Conservation (phyloP, 2,797 vertebrate species). For the Hydrocynus forskahlii region DNA sequence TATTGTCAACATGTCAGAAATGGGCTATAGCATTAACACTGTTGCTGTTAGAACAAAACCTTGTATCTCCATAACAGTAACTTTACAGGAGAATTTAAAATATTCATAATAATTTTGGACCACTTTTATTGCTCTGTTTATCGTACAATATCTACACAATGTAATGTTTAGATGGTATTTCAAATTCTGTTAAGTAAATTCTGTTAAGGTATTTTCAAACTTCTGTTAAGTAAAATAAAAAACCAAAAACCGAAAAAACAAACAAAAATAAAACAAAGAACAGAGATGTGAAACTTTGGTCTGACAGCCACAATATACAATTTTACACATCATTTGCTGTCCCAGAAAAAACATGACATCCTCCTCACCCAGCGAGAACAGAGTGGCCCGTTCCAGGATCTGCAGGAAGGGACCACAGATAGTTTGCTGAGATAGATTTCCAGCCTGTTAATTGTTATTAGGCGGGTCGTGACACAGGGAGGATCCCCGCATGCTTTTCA, state of each 20-base stretch:
- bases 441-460: constrained; percentile 22
- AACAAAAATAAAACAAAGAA: too few relatives aligned
- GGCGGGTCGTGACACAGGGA: constrained; percentile 53
- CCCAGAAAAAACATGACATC: background rate
- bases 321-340: constrained; percentile 21
- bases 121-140: too few relatives aligned
- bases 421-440: constrained; percentile 2
- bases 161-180: too few relatives aligned
- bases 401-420: constrained; percentile 11
- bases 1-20: background rate
- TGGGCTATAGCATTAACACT: background rate
- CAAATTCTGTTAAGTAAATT: too few relatives aligned
- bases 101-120: background rate
- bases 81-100: too few relatives aligned
- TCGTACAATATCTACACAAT: too few relatives aligned
- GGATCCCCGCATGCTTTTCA: constrained; percentile 38
- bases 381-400: background rate
- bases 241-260: too few relatives aligned
- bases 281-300: too few relatives aligned
- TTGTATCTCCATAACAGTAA: too few relatives aligned
- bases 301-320: background rate
- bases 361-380: background rate
- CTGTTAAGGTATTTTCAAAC: too few relatives aligned
- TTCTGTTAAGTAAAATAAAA: too few relatives aligned
- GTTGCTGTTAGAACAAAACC: too few relatives aligned